Percentiles rank a stretch among this genome's conserved stretches.
Conservation (phyloP, 1,140 invertebrate species). For the Oscheius sp. region DNA sequence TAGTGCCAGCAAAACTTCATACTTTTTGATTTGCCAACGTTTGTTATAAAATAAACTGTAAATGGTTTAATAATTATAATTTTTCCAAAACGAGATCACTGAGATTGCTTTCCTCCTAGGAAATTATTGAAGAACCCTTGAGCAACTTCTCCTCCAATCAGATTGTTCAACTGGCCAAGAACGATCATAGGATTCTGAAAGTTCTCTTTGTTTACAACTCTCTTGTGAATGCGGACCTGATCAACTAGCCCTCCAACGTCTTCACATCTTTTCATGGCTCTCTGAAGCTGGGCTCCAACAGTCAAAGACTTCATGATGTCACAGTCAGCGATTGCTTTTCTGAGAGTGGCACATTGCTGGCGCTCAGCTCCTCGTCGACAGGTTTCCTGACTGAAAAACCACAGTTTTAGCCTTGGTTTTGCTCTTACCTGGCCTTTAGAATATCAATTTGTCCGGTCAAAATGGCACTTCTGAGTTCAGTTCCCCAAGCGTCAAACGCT, state of each 20-base stretch:
- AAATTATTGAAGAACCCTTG: slow-evolving; percentile 60
- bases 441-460: slow-evolving; percentile 56
- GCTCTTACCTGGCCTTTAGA: slow-evolving; percentile 50
- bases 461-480: slow-evolving; percentile 53
- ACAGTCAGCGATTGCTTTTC: slow-evolving; percentile 51
- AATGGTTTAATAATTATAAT: no score
- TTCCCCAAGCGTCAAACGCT: slow-evolving; percentile 59
- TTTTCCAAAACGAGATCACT: slow-evolving; percentile 5
- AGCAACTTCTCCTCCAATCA: slow-evolving; percentile 58
- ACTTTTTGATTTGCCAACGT: no score
- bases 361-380: slow-evolving; percentile 57
- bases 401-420: neutral
- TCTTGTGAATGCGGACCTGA: slow-evolving; percentile 43
- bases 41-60: no score
- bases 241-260: slow-evolving; percentile 57
- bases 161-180: slow-evolving; percentile 50
- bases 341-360: slow-evolving; percentile 56
- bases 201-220: slow-evolving; percentile 5
- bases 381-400: slow-evolving; percentile 57
- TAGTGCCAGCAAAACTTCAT: no score
- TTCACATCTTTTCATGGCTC: slow-evolving; percentile 53
- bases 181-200: slow-evolving; percentile 56
- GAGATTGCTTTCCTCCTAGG: slow-evolving; percentile 33
- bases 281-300: slow-evolving; percentile 50
- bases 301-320: slow-evolving; percentile 58